Conservation (phyloP, 2,797 vertebrate species). For the Parotocinclus haroldoi region DNA sequence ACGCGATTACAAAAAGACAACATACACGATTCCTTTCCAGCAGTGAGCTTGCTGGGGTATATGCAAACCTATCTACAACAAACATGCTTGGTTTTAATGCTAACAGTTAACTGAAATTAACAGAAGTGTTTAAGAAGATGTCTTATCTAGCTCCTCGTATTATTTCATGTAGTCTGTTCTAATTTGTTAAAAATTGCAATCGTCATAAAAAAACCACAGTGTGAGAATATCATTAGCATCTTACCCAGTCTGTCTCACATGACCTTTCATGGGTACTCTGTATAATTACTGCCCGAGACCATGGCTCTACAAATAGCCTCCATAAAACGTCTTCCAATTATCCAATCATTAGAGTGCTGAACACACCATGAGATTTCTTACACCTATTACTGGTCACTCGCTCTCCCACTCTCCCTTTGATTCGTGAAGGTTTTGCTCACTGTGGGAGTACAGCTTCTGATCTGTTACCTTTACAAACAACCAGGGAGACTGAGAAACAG, state of each 20-base stretch:
- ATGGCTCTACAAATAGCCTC: slow-evolving; percentile 46
- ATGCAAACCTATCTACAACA: slow-evolving; percentile 38
- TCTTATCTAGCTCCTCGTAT: no score
- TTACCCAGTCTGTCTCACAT: slow-evolving; percentile 16
- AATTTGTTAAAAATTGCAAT: no score
- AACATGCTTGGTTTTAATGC: slow-evolving; percentile 2
- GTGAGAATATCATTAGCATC: slow-evolving; percentile 28
- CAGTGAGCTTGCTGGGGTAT: slow-evolving; percentile 17
- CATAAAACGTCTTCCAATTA: slow-evolving; percentile 51
- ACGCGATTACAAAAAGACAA: slow-evolving; percentile 20
- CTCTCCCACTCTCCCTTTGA: background rate
- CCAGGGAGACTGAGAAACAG: no score
- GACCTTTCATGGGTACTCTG: slow-evolving; percentile 50
- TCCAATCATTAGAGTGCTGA: slow-evolving; percentile 34
- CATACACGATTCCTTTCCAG: slow-evolving; percentile 34
- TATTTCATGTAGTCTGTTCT: no score
- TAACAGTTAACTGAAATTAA: slow-evolving; percentile 4
- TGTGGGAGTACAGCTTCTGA: background rate
- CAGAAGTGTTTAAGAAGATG: no score
- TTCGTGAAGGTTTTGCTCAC: background rate
- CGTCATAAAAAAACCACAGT: background rate
- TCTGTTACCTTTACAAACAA: slow-evolving; percentile 20
- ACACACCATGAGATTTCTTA: slow-evolving; percentile 27
- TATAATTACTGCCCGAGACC: slow-evolving; percentile 50
- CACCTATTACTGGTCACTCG: background rate